Evolutionary conservation across 2,888 invertebrate species (phyloP).

Genomic region (Tetramorium bicarinatum): DNA sequence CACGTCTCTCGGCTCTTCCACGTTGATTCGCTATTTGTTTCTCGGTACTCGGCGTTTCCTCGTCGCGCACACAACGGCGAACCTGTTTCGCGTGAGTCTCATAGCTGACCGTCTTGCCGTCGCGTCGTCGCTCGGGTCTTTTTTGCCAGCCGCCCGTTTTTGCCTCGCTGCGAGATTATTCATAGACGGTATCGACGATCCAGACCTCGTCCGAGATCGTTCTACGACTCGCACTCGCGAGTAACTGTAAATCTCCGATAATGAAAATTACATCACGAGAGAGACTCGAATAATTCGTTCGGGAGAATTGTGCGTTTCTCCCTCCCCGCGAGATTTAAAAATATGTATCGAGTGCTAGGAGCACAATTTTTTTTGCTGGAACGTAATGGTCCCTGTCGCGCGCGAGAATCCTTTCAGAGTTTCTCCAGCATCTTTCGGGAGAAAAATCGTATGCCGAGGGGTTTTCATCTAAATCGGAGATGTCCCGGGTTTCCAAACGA

Average conservation of each 20-base stretch:
- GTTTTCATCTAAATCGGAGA: conserved; percentile 35
- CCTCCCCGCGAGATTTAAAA: neutral
- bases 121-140: conserved; percentile 6
- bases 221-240: neutral
- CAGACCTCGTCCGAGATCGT: neutral
- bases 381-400: neutral
- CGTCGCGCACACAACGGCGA: neutral
- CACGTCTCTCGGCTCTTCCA: conserved; percentile 8
- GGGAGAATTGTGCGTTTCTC: neutral
- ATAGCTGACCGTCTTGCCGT: conserved; percentile 7
- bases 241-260: neutral
- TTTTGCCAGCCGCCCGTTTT: conserved; percentile 29
- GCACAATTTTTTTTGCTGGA: neutral
- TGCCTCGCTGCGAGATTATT: conserved; percentile 38
- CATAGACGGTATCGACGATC: conserved; percentile 27
- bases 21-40: conserved; percentile 43
- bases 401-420: conserved; percentile 28
- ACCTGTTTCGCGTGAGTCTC: conserved; percentile 43
- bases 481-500: conserved; percentile 35
- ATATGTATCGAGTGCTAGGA: neutral
- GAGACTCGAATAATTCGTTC: neutral
- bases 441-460: neutral
- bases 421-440: neutral
- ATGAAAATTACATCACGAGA: neutral
- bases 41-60: neutral